These are phyloP conservation scores for Aporophyla lueneburgensis DNA, from an alignment of 2,888 invertebrate species.

Conservation along the genomic window DNA sequence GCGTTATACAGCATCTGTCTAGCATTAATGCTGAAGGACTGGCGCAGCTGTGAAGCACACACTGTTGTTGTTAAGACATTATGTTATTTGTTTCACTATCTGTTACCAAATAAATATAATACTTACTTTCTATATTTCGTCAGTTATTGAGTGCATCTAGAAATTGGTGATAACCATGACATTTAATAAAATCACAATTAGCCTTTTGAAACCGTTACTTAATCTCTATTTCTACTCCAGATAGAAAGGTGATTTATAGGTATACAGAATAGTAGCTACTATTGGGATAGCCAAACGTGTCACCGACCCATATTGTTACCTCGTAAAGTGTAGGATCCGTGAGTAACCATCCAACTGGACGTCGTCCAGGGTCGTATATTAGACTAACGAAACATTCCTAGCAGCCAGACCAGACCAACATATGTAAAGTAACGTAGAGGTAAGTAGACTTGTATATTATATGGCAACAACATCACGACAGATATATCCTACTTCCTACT, in stretches of 20 bases:
- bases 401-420: not conserved
- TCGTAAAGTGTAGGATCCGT: slow-evolving; percentile 40
- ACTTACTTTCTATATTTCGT: not conserved
- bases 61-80: not conserved
- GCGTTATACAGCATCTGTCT: not conserved
- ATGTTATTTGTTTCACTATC: not conserved
- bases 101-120: not conserved
- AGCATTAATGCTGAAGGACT: not conserved
- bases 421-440: not conserved
- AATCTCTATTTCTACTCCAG: not conserved
- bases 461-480: not conserved
- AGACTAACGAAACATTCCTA: slow-evolving; percentile 25
- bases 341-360: slow-evolving; percentile 52
- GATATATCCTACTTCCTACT: not conserved
- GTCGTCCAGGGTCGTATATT: slow-evolving; percentile 50
- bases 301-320: slow-evolving; percentile 29
- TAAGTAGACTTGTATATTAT: not conserved
- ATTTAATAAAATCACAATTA: not conserved
- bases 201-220: rapidly evolving
- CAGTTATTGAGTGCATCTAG: no score
- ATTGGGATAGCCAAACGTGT: slow-evolving; percentile 24
- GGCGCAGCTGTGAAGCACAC: not conserved
- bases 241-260: slow-evolving; percentile 2
- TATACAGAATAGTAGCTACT: slow-evolving; percentile 8
- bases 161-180: not conserved